Base-by-base conservation (phyloP, 2,113 vertebrate genomes). In the Lepus europaeus region DNA sequence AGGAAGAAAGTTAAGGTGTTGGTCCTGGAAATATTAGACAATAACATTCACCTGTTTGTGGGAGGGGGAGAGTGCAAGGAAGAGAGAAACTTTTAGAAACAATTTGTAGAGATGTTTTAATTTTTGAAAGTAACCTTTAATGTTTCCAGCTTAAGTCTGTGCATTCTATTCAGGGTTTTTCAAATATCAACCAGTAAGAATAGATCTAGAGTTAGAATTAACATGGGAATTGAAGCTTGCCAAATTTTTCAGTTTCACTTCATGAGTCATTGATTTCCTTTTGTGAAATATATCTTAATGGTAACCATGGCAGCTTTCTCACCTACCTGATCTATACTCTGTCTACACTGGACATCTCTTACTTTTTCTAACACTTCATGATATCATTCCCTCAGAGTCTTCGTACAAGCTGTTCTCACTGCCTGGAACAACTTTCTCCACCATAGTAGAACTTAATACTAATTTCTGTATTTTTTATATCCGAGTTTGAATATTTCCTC, bases 351-450 rank as follows among this genome's bases (percentile, higher is more conserved):
- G 63, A 4, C 39, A 69, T 79, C 49, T 31, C 59, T 68, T 33
- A 73, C 8, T 69, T 90, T 86, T 73, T 1, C 49, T n/a, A 91
- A 49, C 27, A 11, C 9, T 76, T 80, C 64, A 51, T 2, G 59
- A 25, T 70, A 9, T 5, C 22, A 82, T 4, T n/a, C 7, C 45
- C 9, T 76, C 20, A 49, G 70, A 69, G 11, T 6, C 4, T 49
- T 87, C 39, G 22, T 27, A 14, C 4, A 69, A 36, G 8, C 0
- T 91, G 14, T 4, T 93, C 0, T 12, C 3, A 2, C 0, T 64
- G 6, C 68, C 45, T 90, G 66, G 89, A 95, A 66, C 13, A 61
- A 73, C 4, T 85, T 95, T 96, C 23, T 88, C 66, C 4, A 63
- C 0, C 33, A 13, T 6, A 8, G 63, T n/a, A 61, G 1, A 6